Conservation (phyloP, 2,888 invertebrate genomes). For the Cyclophora albipunctata region DNA sequence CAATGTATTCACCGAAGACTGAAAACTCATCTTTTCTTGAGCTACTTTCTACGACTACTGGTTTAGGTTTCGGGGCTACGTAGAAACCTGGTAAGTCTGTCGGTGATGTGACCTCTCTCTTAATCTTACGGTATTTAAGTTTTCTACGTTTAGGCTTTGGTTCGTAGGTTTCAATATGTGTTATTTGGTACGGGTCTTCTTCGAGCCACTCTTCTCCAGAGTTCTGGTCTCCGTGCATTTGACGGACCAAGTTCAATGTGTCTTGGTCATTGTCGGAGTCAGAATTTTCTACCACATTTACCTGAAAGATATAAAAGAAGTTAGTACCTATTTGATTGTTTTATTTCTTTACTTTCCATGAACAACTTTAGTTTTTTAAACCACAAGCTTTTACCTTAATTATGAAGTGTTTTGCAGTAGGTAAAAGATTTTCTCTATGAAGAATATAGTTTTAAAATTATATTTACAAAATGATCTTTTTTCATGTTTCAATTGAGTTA, state of each 20-base stretch:
- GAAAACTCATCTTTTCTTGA: conserved; percentile 51
- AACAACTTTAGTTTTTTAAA: too few relatives aligned
- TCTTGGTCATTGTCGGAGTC: conserved; percentile 42
- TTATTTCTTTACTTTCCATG: too few relatives aligned
- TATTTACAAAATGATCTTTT: too few relatives aligned
- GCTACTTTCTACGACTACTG: conserved; percentile 31
- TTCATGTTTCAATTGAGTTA: too few relatives aligned
- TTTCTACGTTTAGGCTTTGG: conserved; percentile 38
- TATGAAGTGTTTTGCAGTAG: too few relatives aligned
- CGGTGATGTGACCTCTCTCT: conserved; percentile 51
- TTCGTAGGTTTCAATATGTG: conserved; percentile 44
- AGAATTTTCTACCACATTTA: conserved; percentile 43
- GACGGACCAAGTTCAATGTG: conserved; percentile 44
- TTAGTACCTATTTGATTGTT: too few relatives aligned
- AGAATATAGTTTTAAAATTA: too few relatives aligned
- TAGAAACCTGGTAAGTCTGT: conserved; percentile 33
- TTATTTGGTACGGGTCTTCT: conserved; percentile 47
- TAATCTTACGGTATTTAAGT: conserved; percentile 46
- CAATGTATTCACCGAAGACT: conserved; percentile 63
- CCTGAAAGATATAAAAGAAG: conserved; percentile 26
- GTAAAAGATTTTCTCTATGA: too few relatives aligned
- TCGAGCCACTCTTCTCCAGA: conserved; percentile 66
- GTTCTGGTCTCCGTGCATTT: conserved; percentile 42
- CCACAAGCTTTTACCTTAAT: too few relatives aligned
- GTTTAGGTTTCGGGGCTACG: conserved; percentile 26